phyloP scores from a whole-genome alignment of 2,888 invertebrate species.

The Ceratothoa steindachneri region DNA sequence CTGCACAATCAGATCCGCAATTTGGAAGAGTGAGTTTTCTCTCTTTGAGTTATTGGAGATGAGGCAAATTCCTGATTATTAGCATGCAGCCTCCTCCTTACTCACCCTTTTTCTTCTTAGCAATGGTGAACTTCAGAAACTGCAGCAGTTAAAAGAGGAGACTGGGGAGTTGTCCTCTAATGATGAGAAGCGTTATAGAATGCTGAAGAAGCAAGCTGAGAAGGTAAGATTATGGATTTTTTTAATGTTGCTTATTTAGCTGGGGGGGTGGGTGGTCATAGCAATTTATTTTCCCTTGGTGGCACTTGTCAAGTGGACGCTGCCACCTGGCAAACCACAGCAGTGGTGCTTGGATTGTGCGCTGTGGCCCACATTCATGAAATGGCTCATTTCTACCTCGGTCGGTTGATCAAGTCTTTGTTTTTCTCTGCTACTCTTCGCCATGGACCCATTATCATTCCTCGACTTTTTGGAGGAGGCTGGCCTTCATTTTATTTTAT shows the following conservation, averaged over 20 bases:
- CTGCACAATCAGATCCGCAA: conserved; percentile 95
- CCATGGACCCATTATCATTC: no score
- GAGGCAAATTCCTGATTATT: no score
- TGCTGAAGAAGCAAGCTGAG: conserved; percentile 84
- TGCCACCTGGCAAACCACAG: no score
- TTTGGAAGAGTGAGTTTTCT: conserved; percentile 66
- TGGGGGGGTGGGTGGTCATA: not conserved
- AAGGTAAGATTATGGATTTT: conserved; percentile 56
- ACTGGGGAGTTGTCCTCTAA: conserved; percentile 93
- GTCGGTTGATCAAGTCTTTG: no score
- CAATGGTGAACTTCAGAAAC: conserved; percentile 85
- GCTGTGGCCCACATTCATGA: no score
- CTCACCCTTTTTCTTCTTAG: conserved; percentile 49
- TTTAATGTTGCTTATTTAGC: not conserved
- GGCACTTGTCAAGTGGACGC: no score
- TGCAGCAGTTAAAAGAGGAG: conserved; percentile 95
- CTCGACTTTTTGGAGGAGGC: no score
- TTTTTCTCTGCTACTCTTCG: no score
- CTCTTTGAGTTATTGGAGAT: not conserved
- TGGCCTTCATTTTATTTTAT: no score
- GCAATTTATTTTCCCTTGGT: no score
- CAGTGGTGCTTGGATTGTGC: no score
- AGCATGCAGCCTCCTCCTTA: not conserved
- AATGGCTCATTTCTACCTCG: no score
- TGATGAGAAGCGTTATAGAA: conserved; percentile 89